phyloP scores from a whole-genome alignment of 2,113 vertebrate species.

The Egretta garzetta region DNA sequence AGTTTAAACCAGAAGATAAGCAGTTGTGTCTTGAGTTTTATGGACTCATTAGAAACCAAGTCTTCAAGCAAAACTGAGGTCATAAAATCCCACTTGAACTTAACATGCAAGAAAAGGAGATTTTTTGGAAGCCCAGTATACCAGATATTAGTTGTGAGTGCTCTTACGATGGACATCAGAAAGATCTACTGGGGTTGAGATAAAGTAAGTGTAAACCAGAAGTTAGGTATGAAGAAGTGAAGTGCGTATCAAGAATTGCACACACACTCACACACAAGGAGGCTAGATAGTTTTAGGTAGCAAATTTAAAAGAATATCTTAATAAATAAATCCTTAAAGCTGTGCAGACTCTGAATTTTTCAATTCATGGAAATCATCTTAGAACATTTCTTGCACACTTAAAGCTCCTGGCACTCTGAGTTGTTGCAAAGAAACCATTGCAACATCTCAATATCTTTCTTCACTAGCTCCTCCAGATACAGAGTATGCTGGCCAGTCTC shows the following conservation, averaged over 20 bases:
- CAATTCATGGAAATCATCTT: not conserved
- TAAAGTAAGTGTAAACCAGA: not conserved
- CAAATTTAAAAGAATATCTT: not conserved
- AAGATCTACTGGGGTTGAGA: not conserved
- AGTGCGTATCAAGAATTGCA: not conserved
- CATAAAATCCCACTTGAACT: not conserved
- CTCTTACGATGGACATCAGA: not conserved
- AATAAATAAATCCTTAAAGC: not conserved
- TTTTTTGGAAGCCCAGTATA: not conserved
- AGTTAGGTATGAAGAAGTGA: accelerated
- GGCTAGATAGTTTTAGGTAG: not conserved
- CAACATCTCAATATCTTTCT: slow-evolving; percentile 63
- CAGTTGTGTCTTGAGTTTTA: not conserved
- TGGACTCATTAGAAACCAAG: not conserved
- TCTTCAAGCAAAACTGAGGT: not conserved
- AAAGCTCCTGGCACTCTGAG: not conserved
- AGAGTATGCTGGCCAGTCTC: not conserved
- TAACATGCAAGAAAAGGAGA: not conserved
- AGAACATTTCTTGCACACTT: not conserved
- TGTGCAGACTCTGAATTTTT: not conserved
- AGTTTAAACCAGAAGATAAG: not conserved
- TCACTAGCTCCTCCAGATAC: not conserved
- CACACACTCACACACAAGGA: not conserved
- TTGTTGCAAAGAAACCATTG: not conserved
- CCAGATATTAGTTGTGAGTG: not conserved